Evolutionary conservation across 2,113 vertebrate species (phyloP).

Genomic region (Alethe castanea): DNA sequence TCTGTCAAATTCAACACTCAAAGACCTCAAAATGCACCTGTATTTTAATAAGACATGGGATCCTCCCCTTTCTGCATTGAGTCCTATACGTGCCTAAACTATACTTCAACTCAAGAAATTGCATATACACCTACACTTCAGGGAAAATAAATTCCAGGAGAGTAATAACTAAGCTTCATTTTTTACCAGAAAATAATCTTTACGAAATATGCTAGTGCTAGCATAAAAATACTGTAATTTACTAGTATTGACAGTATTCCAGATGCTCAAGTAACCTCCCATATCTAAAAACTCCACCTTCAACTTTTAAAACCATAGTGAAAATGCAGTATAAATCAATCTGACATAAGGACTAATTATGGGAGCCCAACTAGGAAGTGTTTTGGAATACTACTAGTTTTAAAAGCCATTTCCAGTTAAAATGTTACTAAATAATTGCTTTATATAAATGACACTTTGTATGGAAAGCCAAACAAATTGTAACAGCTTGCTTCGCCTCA

Average conservation of each 20-base stretch:
- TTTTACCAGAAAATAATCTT: neutral
- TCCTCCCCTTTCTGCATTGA: neutral
- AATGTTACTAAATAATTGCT: conserved; percentile 1
- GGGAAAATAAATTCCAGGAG: neutral
- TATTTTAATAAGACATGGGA: neutral
- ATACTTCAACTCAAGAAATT: neutral
- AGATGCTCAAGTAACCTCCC: neutral
- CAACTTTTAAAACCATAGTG: neutral
- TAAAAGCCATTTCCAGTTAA: neutral
- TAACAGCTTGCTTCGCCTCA: neutral
- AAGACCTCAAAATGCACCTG: neutral
- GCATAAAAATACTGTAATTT: neutral
- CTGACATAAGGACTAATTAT: neutral
- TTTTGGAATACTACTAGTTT: conserved; percentile 5
- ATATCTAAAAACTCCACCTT: neutral
- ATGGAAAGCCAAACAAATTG: neutral
- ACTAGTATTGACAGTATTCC: neutral
- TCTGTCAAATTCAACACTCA: neutral
- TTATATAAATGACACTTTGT: neutral
- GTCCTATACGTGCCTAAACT: neutral
- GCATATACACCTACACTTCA: neutral
- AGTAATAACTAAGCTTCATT: neutral
- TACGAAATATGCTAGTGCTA: neutral
- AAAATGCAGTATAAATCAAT: neutral
- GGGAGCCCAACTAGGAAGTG: neutral